Evolutionary conservation across 1,140 invertebrate genomes (phyloP).

Genomic region (Leptestheria dahalacensis): DNA sequence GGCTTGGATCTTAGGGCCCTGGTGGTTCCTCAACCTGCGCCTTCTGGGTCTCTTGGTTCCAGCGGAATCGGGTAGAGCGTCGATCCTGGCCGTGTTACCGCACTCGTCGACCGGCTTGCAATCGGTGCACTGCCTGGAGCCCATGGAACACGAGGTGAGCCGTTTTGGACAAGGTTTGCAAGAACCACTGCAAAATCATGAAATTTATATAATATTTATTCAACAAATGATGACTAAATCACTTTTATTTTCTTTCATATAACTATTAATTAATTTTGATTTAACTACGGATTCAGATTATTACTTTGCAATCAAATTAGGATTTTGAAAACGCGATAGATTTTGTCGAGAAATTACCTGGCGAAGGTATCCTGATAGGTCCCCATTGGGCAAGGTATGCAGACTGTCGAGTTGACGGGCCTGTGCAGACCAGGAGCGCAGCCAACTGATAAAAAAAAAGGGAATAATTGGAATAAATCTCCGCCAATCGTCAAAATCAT

Average conservation of each 20-base stretch:
- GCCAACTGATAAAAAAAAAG: slow-evolving; percentile 10
- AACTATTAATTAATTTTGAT: background rate
- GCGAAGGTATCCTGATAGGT: slow-evolving; percentile 14
- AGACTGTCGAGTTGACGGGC: slow-evolving; percentile 13
- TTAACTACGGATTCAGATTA: too few relatives aligned
- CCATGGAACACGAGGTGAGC: slow-evolving; percentile 12
- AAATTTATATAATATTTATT: too few relatives aligned
- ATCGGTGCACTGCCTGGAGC: slow-evolving; percentile 12
- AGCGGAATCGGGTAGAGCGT: background rate
- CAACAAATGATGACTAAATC: too few relatives aligned
- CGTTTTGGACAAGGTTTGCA: slow-evolving; percentile 14
- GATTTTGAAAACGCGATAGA: background rate
- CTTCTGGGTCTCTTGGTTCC: background rate
- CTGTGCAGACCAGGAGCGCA: slow-evolving; percentile 13
- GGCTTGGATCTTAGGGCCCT: background rate
- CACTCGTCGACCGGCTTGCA: slow-evolving; percentile 14
- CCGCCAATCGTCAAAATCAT: too few relatives aligned
- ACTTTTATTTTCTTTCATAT: too few relatives aligned
- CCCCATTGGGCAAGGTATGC: slow-evolving; percentile 15
- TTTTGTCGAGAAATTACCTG: background rate
- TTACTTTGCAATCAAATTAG: too few relatives aligned
- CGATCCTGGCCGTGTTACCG: background rate
- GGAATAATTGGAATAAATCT: background rate
- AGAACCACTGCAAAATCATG: background rate
- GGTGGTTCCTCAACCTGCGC: background rate